Percentiles rank a stretch among this genome's conserved stretches.
Conservation (phyloP, 2,797 vertebrate genomes). For the Pangasius mekongensis region DNA sequence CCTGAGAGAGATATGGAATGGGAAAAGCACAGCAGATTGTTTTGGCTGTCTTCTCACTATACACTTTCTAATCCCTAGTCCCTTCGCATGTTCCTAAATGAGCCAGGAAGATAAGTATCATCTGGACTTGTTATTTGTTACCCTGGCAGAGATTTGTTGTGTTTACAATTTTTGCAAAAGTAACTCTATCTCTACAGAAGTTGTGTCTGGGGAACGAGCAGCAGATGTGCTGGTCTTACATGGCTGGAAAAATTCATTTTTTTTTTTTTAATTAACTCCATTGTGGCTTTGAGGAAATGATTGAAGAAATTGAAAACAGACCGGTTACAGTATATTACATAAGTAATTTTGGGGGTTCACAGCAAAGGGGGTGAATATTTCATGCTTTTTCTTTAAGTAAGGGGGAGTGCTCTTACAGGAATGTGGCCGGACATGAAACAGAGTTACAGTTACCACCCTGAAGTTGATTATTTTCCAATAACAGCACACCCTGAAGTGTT, state of each 20-base stretch:
- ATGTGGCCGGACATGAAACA: no score
- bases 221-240: conserved; percentile 33
- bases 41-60: conserved; percentile 2
- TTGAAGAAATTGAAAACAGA: neutral
- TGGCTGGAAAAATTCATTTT: neutral
- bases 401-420: no score
- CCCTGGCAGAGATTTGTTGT: neutral
- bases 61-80: neutral
- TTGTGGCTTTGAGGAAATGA: conserved; percentile 7
- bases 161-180: conserved; percentile 21
- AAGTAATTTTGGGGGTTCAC: neutral
- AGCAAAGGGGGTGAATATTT: neutral
- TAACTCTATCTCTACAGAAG: neutral
- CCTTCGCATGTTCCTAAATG: conserved; percentile 1
- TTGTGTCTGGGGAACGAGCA: conserved; percentile 4
- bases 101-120: conserved; percentile 21
- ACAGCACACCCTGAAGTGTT: neutral
- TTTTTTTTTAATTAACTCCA: conserved; percentile 4
- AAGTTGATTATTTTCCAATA: neutral
- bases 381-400: no score
- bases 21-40: neutral
- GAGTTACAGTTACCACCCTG: neutral
- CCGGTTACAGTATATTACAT: neutral
- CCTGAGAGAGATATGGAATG: neutral
- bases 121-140: conserved; percentile 21